Evolutionary conservation across 2,888 invertebrate species (phyloP).

Genomic region (Watsonalla binaria): DNA sequence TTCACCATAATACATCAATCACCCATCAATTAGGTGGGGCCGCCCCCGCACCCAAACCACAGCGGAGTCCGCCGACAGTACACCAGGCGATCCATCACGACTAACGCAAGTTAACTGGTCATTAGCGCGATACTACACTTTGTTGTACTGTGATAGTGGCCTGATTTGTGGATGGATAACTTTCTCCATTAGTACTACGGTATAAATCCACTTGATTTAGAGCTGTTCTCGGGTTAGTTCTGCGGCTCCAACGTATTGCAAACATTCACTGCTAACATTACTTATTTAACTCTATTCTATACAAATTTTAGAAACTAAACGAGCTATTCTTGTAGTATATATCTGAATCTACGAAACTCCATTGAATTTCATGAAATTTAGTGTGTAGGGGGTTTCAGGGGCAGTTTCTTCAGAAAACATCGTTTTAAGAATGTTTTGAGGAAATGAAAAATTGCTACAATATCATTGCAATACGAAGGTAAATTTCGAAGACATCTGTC

Average conservation of each 20-base stretch:
- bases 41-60: background rate
- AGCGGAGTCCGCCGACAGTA: background rate
- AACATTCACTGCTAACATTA: background rate
- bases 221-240: slow-evolving; percentile 10
- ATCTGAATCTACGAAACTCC: too few species aligned
- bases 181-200: slow-evolving; percentile 38
- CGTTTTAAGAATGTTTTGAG: too few species aligned
- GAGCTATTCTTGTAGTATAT: too few species aligned
- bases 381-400: too few species aligned
- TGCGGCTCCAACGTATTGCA: background rate
- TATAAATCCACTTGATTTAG: slow-evolving; percentile 53
- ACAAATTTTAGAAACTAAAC: too few species aligned
- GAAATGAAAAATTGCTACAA: too few species aligned
- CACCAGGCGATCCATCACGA: slow-evolving; percentile 5
- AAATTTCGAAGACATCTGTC: too few species aligned
- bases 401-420: too few species aligned
- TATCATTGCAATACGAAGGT: too few species aligned
- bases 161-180: slow-evolving; percentile 28
- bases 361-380: too few species aligned
- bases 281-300: too few species aligned
- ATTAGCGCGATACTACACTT: slow-evolving; percentile 20
- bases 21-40: background rate
- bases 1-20: background rate
- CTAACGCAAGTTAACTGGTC: slow-evolving; percentile 19
- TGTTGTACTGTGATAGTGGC: slow-evolving; percentile 15